phyloP scores from a whole-genome alignment of 53 echinoderm and acorn worm species.

The Pentamera pediparva region DNA sequence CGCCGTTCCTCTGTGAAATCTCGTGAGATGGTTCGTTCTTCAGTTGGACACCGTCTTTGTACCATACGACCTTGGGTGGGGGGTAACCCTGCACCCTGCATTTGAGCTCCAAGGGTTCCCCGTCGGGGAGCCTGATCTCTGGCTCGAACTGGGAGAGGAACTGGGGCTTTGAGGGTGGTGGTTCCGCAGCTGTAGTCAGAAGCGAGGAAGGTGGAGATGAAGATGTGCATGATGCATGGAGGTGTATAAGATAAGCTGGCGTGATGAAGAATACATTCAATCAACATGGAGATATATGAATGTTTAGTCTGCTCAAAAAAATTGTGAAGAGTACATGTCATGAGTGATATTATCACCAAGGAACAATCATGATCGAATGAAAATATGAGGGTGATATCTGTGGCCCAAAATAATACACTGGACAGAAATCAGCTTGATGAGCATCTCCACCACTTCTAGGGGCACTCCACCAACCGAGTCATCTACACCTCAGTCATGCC shows the following conservation, averaged over 20 bases:
- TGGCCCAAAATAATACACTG: too few species aligned
- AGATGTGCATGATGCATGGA: background rate
- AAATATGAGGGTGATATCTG: too few species aligned
- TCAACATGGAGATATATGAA: too few species aligned
- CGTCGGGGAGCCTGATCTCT: conserved; percentile 59
- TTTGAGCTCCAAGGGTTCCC: conserved; percentile 55
- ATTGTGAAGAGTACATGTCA: too few species aligned
- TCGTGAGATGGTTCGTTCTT: conserved; percentile 53
- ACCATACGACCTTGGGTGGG: conserved; percentile 66
- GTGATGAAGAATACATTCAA: too few species aligned
- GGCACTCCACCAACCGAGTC: too few species aligned
- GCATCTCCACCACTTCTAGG: too few species aligned
- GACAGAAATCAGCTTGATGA: too few species aligned
- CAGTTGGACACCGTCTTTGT: conserved; percentile 67
- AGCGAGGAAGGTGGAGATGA: background rate
- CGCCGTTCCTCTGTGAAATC: conserved; percentile 21
- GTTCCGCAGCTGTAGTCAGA: conserved; percentile 12
- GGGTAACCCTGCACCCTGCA: conserved; percentile 75
- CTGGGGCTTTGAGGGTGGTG: conserved; percentile 24
- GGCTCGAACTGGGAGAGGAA: conserved; percentile 29
- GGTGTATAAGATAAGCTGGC: background rate
- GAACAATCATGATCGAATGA: too few species aligned
- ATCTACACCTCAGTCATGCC: too few species aligned
- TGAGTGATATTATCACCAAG: too few species aligned
- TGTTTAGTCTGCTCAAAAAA: too few species aligned